Evolutionary conservation across 2,797 vertebrate genomes (phyloP), one percentile per base, ranked within the genome.

Genomic region (Coreius guichenoti): DNA sequence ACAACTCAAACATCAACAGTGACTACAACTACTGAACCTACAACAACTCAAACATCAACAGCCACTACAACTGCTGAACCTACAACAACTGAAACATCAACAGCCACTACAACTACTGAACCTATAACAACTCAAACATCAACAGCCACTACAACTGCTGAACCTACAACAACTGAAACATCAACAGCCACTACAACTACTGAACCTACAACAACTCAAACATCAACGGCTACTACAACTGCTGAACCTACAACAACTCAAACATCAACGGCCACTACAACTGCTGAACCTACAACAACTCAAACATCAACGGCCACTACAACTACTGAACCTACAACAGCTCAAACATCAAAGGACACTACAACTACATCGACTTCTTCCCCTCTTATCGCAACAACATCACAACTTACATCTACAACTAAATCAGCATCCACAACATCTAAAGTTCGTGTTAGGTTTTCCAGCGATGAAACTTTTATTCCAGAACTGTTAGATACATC

Each of bases 131-230:
- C 54, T 11, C 0, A 0, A 5, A 13, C 56, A 58, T 1, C 56
- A 58, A 4, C 23, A 0, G 11, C 1, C 11, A 0, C 23, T 58
- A 5, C 56, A 58, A 58, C 56, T 5, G 5, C 56, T 5, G 56
- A 5, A 58, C 5, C 0, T 1, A 4, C 23, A 58, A 4, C 23
- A 58, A 26, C 56, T 58, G 0, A 0, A 13, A n/a, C 23, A n/a
- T 5, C 56, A 26, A 1, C 23, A 0, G 23, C 2, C 4, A 0
- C 56, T 58, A 1, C 9, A 58, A 12, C 56, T 4, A 2, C 11
- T 61, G 11, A 26, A 13, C 0, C 23, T 0, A 11, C 23, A n/a
- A n/a, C 21, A 56, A 23, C 19, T 58, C 0, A 0, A 11, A 58
- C 54, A 58, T 0, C 21, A n/a, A 0, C 23, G 0, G 23, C 1